A percentile compares a stretch with the other conserved stretches of the same genome.
Evolutionary conservation across 2,888 invertebrate species (phyloP).

Genomic region (Pyrgus malvae): DNA sequence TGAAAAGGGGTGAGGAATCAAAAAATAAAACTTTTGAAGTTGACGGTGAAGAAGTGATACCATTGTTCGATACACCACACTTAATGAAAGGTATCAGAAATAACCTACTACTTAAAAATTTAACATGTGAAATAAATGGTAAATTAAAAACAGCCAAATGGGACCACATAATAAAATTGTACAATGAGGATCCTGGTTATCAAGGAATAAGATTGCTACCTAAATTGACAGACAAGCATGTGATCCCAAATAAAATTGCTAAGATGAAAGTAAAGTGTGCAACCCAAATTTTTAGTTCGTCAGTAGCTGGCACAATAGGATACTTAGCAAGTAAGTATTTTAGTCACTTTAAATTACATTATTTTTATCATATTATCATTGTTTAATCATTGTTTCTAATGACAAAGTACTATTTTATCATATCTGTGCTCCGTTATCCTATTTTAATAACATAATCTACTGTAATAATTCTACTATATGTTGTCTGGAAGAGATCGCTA

Average conservation of each 20-base stretch:
- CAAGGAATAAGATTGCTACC: background rate
- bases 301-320: background rate
- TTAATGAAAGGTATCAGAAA: slow-evolving; percentile 32
- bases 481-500: no score
- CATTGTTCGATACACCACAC: slow-evolving; percentile 32
- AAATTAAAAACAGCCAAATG: background rate
- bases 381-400: no score
- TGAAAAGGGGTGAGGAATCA: no score
- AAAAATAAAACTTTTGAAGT: slow-evolving; percentile 22
- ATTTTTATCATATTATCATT: no score
- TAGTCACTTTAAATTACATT: background rate
- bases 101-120: slow-evolving; percentile 25
- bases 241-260: background rate
- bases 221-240: background rate
- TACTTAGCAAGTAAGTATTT: slow-evolving; percentile 1
- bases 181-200: background rate
- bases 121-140: slow-evolving; percentile 14
- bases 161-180: background rate
- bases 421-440: no score
- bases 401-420: no score
- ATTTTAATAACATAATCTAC: no score
- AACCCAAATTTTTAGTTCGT: background rate
- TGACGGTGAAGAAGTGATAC: slow-evolving; percentile 25
- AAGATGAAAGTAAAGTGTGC: slow-evolving; percentile 2
- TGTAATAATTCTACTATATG: no score